A percentile compares a stretch with the other conserved stretches of the same genome.
Evolutionary conservation across 2,113 vertebrate genomes (phyloP).

Genomic region (Gobiocypris rarus): DNA sequence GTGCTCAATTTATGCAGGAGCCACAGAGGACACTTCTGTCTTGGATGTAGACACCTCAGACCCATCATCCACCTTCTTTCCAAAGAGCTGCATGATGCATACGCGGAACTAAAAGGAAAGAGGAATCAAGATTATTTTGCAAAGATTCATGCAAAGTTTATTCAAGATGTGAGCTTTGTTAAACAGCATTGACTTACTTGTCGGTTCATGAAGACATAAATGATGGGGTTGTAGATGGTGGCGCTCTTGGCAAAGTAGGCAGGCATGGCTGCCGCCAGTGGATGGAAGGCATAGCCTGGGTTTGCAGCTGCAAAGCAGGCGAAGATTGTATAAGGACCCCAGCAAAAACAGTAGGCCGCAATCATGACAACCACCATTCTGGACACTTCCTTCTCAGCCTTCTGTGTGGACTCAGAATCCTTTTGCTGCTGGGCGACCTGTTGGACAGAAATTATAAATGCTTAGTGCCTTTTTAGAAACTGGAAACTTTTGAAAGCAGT

Average conservation of each 20-base stretch:
- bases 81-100: conserved; percentile 88
- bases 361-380: conserved; percentile 91
- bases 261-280: conserved; percentile 82
- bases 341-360: conserved; percentile 78
- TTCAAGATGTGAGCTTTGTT: not conserved
- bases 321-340: conserved; percentile 85
- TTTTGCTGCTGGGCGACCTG: conserved; percentile 90
- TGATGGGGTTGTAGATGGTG: conserved; percentile 90
- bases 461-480: not conserved
- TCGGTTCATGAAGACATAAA: conserved; percentile 91
- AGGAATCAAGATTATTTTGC: not conserved
- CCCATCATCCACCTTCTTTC: conserved; percentile 84
- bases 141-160: not conserved
- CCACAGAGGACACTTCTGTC: conserved; percentile 87
- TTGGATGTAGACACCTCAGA: conserved; percentile 85
- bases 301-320: conserved; percentile 84
- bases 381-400: conserved; percentile 87
- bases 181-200: conserved; percentile 75
- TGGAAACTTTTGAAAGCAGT: not conserved
- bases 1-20: conserved; percentile 78
- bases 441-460: conserved; percentile 22
- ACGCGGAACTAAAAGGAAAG: conserved; percentile 79
- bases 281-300: conserved; percentile 87
- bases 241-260: conserved; percentile 90
- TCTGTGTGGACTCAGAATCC: conserved; percentile 90